Percentiles rank a stretch among this genome's conserved stretches.
Conservation (phyloP, 2,797 vertebrate genomes). For the Trachurus trachurus region DNA sequence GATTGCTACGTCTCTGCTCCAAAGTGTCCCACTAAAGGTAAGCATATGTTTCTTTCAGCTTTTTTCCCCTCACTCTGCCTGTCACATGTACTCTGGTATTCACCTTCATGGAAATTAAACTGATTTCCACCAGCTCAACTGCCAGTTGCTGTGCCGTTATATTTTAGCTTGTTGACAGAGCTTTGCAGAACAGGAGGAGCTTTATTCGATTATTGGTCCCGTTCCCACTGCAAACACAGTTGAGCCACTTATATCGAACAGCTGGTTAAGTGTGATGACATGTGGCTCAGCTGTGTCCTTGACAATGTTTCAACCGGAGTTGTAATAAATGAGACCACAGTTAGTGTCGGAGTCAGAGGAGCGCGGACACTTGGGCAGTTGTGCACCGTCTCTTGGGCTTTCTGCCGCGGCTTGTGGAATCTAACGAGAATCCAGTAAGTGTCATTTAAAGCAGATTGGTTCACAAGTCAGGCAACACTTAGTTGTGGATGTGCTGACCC, state of each 20-base stretch:
- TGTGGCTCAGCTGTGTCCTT: constrained; percentile 57
- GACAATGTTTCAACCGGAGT: constrained; percentile 44
- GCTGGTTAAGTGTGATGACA: constrained; percentile 41
- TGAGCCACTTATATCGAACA: constrained; percentile 10
- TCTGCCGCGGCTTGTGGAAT: neutral
- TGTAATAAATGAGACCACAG: constrained; percentile 11
- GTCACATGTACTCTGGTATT: neutral
- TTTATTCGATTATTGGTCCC: neutral
- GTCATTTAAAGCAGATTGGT: constrained; percentile 42
- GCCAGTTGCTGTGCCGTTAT: neutral
- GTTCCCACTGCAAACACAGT: constrained; percentile 20
- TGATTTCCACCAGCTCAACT: constrained; percentile 15
- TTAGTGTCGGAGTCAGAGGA: constrained; percentile 15
- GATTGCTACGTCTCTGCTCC: constrained; percentile 68
- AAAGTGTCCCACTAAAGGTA: constrained; percentile 79
- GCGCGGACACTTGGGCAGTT: constrained; percentile 1
- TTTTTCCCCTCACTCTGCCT: neutral
- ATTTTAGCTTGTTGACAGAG: constrained; percentile 36
- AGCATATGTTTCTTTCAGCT: constrained; percentile 43
- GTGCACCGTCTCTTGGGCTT: constrained; percentile 4
- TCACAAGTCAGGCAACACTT: constrained; percentile 21
- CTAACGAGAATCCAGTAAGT: constrained; percentile 8
- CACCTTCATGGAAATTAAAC: constrained; percentile 6
- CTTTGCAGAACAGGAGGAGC: neutral
- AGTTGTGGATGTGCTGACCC: constrained; percentile 39